phyloP scores from a whole-genome alignment of 2,888 invertebrate species.

The Agriopis leucophaearia region DNA sequence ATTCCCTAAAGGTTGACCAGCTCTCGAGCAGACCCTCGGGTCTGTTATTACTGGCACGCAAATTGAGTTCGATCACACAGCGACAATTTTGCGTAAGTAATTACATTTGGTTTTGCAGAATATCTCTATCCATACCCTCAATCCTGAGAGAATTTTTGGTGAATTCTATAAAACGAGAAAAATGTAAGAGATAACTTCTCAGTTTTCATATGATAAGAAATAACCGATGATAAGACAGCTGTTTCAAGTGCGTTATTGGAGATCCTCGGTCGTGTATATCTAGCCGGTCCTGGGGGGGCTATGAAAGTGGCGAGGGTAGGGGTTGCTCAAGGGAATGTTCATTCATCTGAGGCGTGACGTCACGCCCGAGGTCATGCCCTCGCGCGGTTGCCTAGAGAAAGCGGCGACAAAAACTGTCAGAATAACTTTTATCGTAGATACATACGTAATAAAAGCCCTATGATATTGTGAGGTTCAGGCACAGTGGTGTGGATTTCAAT shows the following conservation, averaged over 20 bases:
- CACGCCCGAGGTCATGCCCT: constrained; percentile 80
- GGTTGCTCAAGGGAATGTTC: constrained; percentile 68
- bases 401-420: constrained; percentile 60
- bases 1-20: constrained; percentile 40
- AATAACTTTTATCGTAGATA: constrained; percentile 53
- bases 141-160: not conserved
- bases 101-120: constrained; percentile 28
- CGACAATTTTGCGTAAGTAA: constrained; percentile 39
- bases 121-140: not conserved
- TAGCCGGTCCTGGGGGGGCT: constrained; percentile 61
- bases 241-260: constrained; percentile 69
- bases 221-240: constrained; percentile 60
- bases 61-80: constrained; percentile 43
- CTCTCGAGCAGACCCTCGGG: no score
- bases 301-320: constrained; percentile 44
- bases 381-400: constrained; percentile 62
- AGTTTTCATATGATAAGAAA: not conserved
- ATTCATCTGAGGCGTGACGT: constrained; percentile 82
- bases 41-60: constrained; percentile 42
- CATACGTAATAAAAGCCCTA: not conserved
- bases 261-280: constrained; percentile 61
- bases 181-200: not conserved
- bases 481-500: no score
- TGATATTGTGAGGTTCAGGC: no score
- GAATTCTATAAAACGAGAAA: not conserved